Conservation (phyloP, 2,797 vertebrate genomes). For the Pantherophis vulpinus region DNA sequence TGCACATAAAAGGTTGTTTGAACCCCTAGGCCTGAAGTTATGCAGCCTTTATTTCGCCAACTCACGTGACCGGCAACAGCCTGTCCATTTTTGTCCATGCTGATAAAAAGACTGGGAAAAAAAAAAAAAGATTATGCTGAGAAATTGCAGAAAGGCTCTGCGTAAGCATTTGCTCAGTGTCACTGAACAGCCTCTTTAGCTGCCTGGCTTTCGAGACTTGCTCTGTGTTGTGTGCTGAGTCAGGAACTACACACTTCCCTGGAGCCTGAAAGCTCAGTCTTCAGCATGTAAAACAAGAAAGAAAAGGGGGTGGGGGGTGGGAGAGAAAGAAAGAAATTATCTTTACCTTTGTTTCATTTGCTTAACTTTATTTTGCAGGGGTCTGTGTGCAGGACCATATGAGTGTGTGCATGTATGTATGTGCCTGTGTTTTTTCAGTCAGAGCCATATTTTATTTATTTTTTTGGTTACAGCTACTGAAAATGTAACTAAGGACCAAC, state of each 20-base stretch:
- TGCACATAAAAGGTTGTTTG: neutral
- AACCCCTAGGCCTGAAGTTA: neutral
- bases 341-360: neutral
- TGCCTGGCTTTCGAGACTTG: neutral
- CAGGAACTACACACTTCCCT: neutral
- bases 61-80: too few species aligned
- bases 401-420: accelerated
- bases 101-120: neutral
- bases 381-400: neutral
- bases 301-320: neutral
- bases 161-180: neutral
- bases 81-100: neutral
- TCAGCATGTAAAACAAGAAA: neutral
- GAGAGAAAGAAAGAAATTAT: neutral
- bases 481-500: neutral
- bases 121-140: neutral
- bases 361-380: neutral
- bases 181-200: neutral
- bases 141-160: neutral
- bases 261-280: neutral
- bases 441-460: neutral
- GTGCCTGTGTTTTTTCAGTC: neutral
- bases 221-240: neutral
- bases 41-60: neutral
- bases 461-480: neutral